A percentile compares a stretch with the other conserved stretches of the same genome.
These are phyloP conservation scores for Leucophenga varia DNA, from an alignment of 1,140 invertebrate species.

Conservation along the genomic window DNA sequence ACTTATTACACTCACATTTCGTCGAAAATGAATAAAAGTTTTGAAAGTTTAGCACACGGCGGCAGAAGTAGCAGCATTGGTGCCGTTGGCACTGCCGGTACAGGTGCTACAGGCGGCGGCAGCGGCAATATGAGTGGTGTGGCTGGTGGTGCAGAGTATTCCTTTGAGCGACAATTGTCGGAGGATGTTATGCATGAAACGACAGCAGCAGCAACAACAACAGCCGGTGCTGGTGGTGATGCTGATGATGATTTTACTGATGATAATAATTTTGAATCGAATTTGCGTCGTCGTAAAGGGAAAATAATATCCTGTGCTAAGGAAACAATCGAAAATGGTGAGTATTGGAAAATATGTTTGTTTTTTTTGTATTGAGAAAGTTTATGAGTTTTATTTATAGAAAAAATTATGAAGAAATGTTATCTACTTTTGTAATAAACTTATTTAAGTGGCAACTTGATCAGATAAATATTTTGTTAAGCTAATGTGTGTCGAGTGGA, in stretches of 20 bases:
- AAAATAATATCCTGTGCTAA: conserved; percentile 57
- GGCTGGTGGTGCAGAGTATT: background rate
- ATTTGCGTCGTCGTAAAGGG: conserved; percentile 54
- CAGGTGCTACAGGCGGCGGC: background rate
- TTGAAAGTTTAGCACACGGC: conserved; percentile 41
- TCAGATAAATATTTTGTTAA: no score
- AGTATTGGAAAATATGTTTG: no score
- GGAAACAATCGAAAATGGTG: conserved; percentile 56
- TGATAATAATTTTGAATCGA: conserved; percentile 55
- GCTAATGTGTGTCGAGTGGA: no score
- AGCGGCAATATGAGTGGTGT: no score
- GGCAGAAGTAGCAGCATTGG: conserved; percentile 13
- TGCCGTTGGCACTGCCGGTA: conserved; percentile 7
- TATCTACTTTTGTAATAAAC: no score
- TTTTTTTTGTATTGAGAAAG: no score
- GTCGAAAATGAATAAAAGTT: conserved; percentile 49
- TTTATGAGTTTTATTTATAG: no score
- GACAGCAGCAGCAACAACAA: background rate
- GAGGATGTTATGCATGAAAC: conserved; percentile 48
- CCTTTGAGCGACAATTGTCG: conserved; percentile 42
- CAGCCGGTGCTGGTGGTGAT: conserved; percentile 17
- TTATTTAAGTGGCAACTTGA: no score
- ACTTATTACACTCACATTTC: no score
- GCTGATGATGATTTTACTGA: conserved; percentile 43
- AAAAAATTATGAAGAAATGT: no score